Base-by-base conservation (phyloP, 2,113 vertebrate genomes). In the Psittacara wagleri region DNA sequence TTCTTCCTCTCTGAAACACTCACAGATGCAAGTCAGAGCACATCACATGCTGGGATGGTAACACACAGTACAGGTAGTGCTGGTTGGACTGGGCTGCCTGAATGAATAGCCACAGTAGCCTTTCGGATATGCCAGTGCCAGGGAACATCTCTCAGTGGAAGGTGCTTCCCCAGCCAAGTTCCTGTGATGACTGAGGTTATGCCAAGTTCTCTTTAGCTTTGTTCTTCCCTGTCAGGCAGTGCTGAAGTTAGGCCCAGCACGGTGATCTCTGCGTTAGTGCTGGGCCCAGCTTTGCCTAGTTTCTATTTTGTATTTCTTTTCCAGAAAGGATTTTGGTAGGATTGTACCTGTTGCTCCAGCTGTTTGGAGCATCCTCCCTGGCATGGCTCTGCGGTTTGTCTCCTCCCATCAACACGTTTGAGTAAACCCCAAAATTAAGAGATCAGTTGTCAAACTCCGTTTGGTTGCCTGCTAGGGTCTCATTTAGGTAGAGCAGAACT, bases 231-330 rank as follows among this genome's bases (percentile, higher is more conserved):
- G 41, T 13, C 4, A 2, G 61, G 14, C 39, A 29, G n/a, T 5
- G 55, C n/a, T 78, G 0, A 23, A 5, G 1, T 82, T 62, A 2
- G 16, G 17, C 16, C 59, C 61, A 1, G 23, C 29, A 0, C 61
- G 24, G n/a, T 5, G 37, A 48, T 39, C 43, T 52, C 68, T 46
- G 9, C 46, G 43, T 15, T 22, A 18, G 3, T 20, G 33, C 2
- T 17, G 13, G 43, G 15, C 43, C 51, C 1, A 0, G 2, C 27
- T 51, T 52, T 33, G 49, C 57, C 22, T 35, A 10, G 22, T 24
- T 35, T 15, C 57, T 59, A 7, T 15, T 23, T 35, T 24, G 57
- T 24, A 35, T 75, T 55, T 33, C 37, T 22, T 24, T 31, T 72
- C 7, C n/a, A 27, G 35, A 13, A 13, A 2, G 17, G 39, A 5